Evolutionary conservation across 2,888 invertebrate genomes (phyloP), one percentile per base, ranked within the genome.

Genomic region (Exocentrus adspersus): DNA sequence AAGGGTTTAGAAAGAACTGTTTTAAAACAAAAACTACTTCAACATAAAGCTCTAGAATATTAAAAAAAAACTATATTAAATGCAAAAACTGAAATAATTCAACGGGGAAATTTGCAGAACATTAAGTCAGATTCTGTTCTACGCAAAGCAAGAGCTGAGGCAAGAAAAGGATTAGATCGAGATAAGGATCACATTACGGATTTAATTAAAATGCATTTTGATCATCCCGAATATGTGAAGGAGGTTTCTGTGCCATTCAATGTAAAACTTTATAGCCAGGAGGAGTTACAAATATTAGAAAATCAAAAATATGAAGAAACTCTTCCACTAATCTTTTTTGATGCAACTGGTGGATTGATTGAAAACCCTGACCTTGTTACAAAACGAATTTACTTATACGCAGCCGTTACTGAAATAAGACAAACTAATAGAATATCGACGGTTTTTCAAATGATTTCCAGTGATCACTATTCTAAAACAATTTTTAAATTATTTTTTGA

Each of bases 301-400:
- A 50, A 60, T 1, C 51, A 60, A 16, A 16, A 9, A 21, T 60
- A 6, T 20, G 19, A 16, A 20, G 16, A 12, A 14, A 2, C n/a
- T 21, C 16, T 56, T 7, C 61, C 62, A 17, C 12, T 63, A 16
- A 45, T 67, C 12, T 56, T 65, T 62, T 69, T 67, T 45, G 69
- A 69, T 65, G 69, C 67, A 10, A 67, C 65, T 9, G 69, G 67
- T 4, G 42, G 19, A n/a, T 12, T 69, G 1, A 61, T 65, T 5
- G 52, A 54, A 30, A 52, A 57, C 9, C 67, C 65, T 12, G 17
- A 53, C 1, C 14, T 51, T 10, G 45, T 14, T 20, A 64, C 2
- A n/a, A 32, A 64, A 43, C 7, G 58, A 14, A 51, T 64, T 10
- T 64, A 53, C 58, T 41, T 57, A 14, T 66, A 66, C 21, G 37